Conservation (phyloP, 2,113 vertebrate species). For the Aegithalos caudatus region DNA sequence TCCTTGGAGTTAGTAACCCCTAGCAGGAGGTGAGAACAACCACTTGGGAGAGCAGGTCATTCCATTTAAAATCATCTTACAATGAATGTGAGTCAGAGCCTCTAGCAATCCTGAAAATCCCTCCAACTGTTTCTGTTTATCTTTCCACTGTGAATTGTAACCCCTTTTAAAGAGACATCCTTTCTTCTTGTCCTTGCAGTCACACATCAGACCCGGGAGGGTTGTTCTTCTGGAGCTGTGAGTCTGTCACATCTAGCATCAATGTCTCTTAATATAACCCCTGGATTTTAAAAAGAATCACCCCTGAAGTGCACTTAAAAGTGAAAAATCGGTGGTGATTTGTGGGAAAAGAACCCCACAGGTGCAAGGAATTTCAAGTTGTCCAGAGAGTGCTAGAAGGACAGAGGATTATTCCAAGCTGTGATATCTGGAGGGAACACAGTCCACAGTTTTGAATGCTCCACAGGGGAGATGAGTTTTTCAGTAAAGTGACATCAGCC, state of each 20-base stretch:
- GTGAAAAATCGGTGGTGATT: background rate
- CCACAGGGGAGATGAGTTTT: background rate
- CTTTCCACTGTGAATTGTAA: background rate
- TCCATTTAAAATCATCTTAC: background rate
- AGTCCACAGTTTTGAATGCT: background rate
- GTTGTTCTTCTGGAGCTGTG: background rate
- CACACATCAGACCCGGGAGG: background rate
- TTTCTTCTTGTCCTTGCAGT: background rate
- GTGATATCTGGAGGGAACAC: background rate
- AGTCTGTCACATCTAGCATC: background rate
- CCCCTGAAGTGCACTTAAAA: background rate
- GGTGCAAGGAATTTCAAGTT: background rate
- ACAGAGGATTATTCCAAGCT: background rate
- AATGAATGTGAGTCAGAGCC: background rate
- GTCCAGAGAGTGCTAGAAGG: background rate
- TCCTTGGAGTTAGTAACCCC: background rate
- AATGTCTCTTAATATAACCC: background rate
- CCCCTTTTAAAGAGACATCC: background rate
- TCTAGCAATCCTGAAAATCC: background rate
- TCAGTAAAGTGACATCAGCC: background rate
- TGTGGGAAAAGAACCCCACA: background rate
- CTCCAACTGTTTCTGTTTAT: background rate
- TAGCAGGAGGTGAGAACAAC: background rate
- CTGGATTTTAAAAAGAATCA: background rate
- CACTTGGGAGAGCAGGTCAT: background rate